phyloP scores from a whole-genome alignment of 2,797 vertebrate genomes.

The Sebastes steindachneri region DNA sequence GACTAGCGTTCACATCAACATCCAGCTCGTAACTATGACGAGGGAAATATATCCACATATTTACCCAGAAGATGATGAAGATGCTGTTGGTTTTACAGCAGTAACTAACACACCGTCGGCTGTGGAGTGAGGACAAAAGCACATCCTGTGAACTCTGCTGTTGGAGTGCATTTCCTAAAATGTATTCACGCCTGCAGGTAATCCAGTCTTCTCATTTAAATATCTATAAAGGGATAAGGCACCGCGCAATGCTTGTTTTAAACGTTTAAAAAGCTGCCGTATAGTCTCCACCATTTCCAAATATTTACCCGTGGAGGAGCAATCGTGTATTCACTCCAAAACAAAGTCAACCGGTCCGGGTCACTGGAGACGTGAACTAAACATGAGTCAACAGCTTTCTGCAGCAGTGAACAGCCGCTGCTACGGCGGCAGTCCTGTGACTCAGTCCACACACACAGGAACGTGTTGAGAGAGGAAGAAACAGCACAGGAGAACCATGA shows the following conservation, averaged over 20 bases:
- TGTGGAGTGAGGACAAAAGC: slow-evolving; percentile 4
- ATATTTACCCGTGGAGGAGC: slow-evolving; percentile 55
- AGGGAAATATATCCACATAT: neutral
- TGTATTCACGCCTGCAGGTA: slow-evolving; percentile 49
- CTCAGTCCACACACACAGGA: slow-evolving; percentile 8
- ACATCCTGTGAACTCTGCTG: slow-evolving; percentile 7
- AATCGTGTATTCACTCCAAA: slow-evolving; percentile 48
- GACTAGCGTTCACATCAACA: neutral
- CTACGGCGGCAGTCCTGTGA: neutral
- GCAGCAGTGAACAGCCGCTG: slow-evolving; percentile 16
- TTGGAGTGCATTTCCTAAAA: slow-evolving; percentile 29
- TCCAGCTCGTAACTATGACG: neutral
- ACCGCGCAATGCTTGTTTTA: slow-evolving; percentile 6
- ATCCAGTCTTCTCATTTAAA: slow-evolving; percentile 50
- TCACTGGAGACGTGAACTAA: slow-evolving; percentile 45
- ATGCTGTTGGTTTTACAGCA: neutral
- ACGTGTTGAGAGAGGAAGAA: neutral
- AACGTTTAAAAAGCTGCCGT: slow-evolving; percentile 4
- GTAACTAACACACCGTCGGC: neutral
- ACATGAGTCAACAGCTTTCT: slow-evolving; percentile 44
- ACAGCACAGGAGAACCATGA: no score
- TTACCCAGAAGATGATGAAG: neutral
- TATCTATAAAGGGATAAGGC: slow-evolving; percentile 54
- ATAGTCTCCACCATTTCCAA: slow-evolving; percentile 31
- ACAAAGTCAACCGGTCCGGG: slow-evolving; percentile 40